Base-by-base conservation (phyloP, 2,113 vertebrate species). In the Aramus guarauna region DNA sequence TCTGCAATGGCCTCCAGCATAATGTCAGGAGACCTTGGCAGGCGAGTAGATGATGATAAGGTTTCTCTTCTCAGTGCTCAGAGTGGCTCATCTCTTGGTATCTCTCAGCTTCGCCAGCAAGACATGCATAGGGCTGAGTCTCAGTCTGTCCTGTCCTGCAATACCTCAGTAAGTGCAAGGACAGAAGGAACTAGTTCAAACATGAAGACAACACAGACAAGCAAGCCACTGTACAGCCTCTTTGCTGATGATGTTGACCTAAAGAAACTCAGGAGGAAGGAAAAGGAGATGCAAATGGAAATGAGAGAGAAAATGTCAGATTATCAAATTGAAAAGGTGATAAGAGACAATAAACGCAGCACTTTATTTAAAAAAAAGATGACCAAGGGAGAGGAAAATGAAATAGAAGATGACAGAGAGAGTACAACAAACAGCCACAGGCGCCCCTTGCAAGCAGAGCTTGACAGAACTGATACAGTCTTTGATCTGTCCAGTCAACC, bases 321-420 rank as follows among this genome's bases (percentile, higher is more conserved):
- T 48, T 99, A 99, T 67, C 98, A 98, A 76, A 95, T 98, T 88
- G 99, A 99, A 97, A 99, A 99, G 96, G 98, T 99, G 87, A 97
- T 98, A 45, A 98, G 98, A 16, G 98, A 99, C 97, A 99, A 99
- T 96, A 99, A 98, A 72, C 99, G 99, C 67, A 99, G 99, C 97
- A 99, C 98, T 26, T 96, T 99, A 58, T 99, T 98, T 97, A 99
- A 99, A 97, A 99, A 99, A 91, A 99, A 99, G 96, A 98, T 98
- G 92, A 97, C 97, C 5, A 98, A 98, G 94, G 98, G 98, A 23
- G 98, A 98, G 2, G 98, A 98, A 37, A 95, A 96, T 81, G 95
- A 62, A 92, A 66, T 20, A 30, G 97, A 97, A 15, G 96, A 96
- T 81, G 95, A 95, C 53, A 16, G 30, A 9, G 97, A 96, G 90